Percentiles rank a stretch among this genome's conserved stretches.
Conservation (phyloP, 2,113 vertebrate species). For the Hypanus sabinus region DNA sequence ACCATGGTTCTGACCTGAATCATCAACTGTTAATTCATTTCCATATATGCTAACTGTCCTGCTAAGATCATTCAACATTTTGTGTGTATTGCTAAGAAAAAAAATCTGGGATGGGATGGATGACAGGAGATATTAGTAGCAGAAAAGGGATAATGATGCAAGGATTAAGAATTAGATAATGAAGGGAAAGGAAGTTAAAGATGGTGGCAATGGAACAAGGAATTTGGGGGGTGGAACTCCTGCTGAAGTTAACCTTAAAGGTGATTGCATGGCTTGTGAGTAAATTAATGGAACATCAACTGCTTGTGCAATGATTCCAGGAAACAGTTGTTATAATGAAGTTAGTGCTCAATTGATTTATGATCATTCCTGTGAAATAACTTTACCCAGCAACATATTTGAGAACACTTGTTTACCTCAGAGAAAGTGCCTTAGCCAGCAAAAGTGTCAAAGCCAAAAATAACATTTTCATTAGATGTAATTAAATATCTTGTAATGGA, state of each 20-base stretch:
- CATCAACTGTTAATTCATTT: too few relatives aligned
- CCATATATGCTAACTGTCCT: too few relatives aligned
- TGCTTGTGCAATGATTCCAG: neutral
- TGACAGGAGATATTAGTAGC: too few relatives aligned
- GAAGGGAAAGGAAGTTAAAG: too few relatives aligned
- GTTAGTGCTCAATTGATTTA: neutral
- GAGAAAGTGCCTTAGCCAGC: neutral
- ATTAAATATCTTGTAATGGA: too few relatives aligned
- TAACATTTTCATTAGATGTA: neutral
- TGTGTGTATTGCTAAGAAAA: too few relatives aligned
- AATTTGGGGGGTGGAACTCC: too few relatives aligned
- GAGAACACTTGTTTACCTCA: neutral
- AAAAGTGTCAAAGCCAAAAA: neutral
- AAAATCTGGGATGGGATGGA: too few relatives aligned
- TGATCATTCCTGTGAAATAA: neutral
- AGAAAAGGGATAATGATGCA: too few relatives aligned
- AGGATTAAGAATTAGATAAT: too few relatives aligned
- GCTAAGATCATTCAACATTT: too few relatives aligned
- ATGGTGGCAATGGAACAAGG: too few relatives aligned
- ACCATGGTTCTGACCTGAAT: neutral
- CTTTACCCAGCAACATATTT: neutral
- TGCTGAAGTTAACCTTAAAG: neutral
- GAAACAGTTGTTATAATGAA: conserved; percentile 8
- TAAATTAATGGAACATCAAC: neutral
- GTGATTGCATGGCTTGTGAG: neutral